Base-by-base conservation (phyloP, 1,140 invertebrate genomes). In the Notospermus geniculatus region DNA sequence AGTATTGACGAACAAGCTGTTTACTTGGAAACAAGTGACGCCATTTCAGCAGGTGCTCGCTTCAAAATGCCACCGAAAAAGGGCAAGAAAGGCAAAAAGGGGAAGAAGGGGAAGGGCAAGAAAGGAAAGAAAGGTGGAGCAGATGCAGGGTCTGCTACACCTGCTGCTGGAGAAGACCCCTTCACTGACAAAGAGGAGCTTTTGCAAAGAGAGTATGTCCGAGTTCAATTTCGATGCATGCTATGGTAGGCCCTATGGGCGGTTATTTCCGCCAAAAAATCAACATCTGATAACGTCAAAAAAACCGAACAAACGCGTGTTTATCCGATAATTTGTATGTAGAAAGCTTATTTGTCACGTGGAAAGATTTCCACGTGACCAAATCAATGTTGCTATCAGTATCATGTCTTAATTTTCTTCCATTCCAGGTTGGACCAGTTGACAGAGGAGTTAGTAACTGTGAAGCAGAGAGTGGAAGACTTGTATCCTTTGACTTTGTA, bases 401-500 rank as follows among this genome's bases (percentile, higher is more conserved):
- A 46, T 29, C 28, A 27, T 27, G 27, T 59, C 19, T 36, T 59
- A 57, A 54, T 60, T 60, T 68, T 55, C 5, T 50, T 54, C 46
- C 59, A n/a, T n/a, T 68, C 50, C 63, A 79, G 77, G 54, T 67
- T 79, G 43, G 67, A 69, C 41, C 69, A 76, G 63, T 66, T 79
- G 9, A 76, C 75, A 55, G 36, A 67, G 22, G 72, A 77, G 52
- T 62, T 79, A 22, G 76, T 76, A 28, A 63, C 66, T 62, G 63
- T 70, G 52, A 78, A 74, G 62, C 63, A 60, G 19, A 71, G 61
- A 66, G 76, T 78, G 39, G 70, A 72, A 58, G 72, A 77, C 55
- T 57, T 79, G 77, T 79, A 79, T 79, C 77, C 72, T 79, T 71
- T 54, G 41, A 46, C n/a, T n/a, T n/a, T n/a, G n/a, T n/a, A n/a